phyloP scores from a whole-genome alignment of 64 coral and sea anemone species.

The Actinia equina region DNA sequence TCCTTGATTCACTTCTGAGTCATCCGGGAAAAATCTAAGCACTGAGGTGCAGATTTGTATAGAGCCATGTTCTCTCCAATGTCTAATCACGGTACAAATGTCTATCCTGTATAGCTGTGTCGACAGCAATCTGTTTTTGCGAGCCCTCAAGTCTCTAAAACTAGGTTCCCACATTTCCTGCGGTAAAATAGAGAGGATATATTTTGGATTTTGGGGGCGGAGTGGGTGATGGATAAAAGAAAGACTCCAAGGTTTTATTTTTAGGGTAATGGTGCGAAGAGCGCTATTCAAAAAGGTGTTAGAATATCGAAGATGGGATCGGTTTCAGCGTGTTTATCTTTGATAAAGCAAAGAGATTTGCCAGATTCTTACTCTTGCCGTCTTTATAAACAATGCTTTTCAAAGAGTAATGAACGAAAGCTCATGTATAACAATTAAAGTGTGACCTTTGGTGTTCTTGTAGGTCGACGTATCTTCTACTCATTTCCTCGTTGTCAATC shows the following conservation, averaged over 20 bases:
- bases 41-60: background rate
- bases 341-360: background rate
- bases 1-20: background rate
- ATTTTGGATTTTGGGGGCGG: background rate
- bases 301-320: background rate
- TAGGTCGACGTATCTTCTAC: slow-evolving; percentile 1
- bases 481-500: slow-evolving; percentile 24
- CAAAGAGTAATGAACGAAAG: background rate
- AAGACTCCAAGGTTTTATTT: background rate
- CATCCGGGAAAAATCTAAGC: background rate
- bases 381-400: slow-evolving; percentile 7
- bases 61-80: background rate
- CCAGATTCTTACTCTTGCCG: background rate
- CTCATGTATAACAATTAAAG: background rate
- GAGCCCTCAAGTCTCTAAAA: background rate
- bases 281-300: background rate
- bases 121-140: background rate
- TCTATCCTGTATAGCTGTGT: background rate
- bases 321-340: slow-evolving; percentile 6
- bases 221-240: background rate
- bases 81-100: background rate
- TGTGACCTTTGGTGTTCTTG: background rate
- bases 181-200: background rate
- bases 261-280: background rate
- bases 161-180: background rate